phyloP scores from a whole-genome alignment of 2,888 invertebrate species.

The Nipponacmea schrenckii region DNA sequence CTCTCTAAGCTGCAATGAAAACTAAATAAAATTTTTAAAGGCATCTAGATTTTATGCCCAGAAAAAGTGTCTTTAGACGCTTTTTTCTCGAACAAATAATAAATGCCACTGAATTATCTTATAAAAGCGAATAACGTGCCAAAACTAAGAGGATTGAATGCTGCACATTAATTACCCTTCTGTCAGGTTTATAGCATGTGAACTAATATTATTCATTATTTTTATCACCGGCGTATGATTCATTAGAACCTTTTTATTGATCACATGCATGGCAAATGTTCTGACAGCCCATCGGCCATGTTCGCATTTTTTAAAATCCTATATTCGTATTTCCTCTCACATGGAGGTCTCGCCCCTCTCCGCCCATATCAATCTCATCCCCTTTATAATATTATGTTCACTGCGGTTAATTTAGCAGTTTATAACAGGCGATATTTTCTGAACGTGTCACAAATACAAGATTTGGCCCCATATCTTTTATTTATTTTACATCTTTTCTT shows the following conservation, averaged over 20 bases:
- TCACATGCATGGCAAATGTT: background rate
- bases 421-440: background rate
- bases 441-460: background rate
- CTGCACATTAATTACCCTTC: too few relatives aligned
- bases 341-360: background rate
- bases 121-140: too few relatives aligned
- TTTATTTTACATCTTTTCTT: slow-evolving; percentile 1
- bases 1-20: too few relatives aligned
- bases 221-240: background rate
- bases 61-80: too few relatives aligned
- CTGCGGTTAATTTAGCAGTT: background rate
- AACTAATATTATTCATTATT: slow-evolving; percentile 5
- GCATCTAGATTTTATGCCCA: too few relatives aligned
- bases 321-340: background rate
- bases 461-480: background rate
- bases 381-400: too few relatives aligned
- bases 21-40: too few relatives aligned
- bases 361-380: background rate
- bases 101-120: too few relatives aligned
- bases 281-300: background rate
- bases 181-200: background rate
- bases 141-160: too few relatives aligned
- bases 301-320: background rate
- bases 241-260: background rate
- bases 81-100: too few relatives aligned